phyloP scores from a whole-genome alignment of 2,113 vertebrate species.

The Fulmarus glacialis region DNA sequence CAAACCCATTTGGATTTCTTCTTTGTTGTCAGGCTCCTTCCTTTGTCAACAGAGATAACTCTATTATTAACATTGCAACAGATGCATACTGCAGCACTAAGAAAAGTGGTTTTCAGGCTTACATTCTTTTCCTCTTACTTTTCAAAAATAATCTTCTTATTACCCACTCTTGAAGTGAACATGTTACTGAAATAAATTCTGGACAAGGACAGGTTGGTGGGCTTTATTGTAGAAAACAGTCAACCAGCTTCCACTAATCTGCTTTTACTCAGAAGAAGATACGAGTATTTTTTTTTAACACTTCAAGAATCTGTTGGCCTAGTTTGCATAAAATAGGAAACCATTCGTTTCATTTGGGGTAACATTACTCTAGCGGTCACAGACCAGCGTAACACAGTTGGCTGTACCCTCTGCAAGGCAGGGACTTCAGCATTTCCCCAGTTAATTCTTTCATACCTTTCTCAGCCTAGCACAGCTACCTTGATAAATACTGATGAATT shows the following conservation, averaged over 20 bases:
- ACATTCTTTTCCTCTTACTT: background rate
- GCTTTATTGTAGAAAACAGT: background rate
- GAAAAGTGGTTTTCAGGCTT: slow-evolving; percentile 11
- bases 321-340: background rate
- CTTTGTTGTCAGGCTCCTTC: slow-evolving; percentile 5
- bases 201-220: background rate
- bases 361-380: background rate
- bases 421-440: background rate
- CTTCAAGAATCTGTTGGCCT: background rate
- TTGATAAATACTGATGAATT: background rate
- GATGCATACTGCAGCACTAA: slow-evolving; percentile 5
- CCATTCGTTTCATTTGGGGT: background rate
- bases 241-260: slow-evolving; percentile 1
- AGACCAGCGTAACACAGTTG: background rate
- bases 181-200: slow-evolving; percentile 18
- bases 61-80: slow-evolving; percentile 49
- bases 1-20: slow-evolving; percentile 26
- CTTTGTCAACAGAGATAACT: slow-evolving; percentile 37
- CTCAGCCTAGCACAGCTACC: background rate
- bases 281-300: background rate
- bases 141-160: slow-evolving; percentile 42
- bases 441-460: background rate
- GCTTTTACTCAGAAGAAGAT: background rate
- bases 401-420: background rate
- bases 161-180: background rate